Conservation (phyloP, 2,888 invertebrate genomes). For the Cataglyphis altisquamis region DNA sequence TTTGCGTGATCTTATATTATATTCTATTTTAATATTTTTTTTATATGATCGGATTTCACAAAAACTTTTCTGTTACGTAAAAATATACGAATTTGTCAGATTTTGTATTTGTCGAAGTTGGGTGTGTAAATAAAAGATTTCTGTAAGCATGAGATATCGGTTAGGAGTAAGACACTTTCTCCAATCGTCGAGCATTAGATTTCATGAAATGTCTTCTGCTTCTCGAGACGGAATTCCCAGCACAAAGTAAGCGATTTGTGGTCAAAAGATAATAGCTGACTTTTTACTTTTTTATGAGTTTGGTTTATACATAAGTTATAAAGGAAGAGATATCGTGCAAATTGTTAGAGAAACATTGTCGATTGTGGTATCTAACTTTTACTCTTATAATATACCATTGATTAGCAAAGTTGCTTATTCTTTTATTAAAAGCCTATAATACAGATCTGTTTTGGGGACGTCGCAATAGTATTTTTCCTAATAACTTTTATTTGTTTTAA, state of each 20-base stretch:
- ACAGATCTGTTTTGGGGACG: constrained; percentile 9
- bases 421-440: constrained; percentile 11
- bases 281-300: constrained; percentile 24
- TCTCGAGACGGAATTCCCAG: constrained; percentile 34
- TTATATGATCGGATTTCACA: constrained; percentile 11
- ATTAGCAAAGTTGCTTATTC: constrained; percentile 10
- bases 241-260: constrained; percentile 68
- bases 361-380: constrained; percentile 27
- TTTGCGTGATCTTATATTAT: neutral
- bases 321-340: constrained; percentile 16
- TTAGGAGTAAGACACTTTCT: constrained; percentile 62
- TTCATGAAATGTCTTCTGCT: constrained; percentile 52
- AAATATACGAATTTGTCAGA: neutral
- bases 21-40: constrained; percentile 27
- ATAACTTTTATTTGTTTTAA: neutral
- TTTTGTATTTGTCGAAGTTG: neutral
- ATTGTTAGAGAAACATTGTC: neutral
- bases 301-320: constrained; percentile 24
- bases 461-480: neutral
- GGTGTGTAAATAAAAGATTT: constrained; percentile 20
- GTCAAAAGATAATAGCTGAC: constrained; percentile 48
- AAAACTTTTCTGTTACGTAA: constrained; percentile 7
- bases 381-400: constrained; percentile 9
- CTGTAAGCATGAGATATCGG: constrained; percentile 35
- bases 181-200: constrained; percentile 39